Evolutionary conservation across 2,113 vertebrate species (phyloP).

Genomic region (Sapajus apella): DNA sequence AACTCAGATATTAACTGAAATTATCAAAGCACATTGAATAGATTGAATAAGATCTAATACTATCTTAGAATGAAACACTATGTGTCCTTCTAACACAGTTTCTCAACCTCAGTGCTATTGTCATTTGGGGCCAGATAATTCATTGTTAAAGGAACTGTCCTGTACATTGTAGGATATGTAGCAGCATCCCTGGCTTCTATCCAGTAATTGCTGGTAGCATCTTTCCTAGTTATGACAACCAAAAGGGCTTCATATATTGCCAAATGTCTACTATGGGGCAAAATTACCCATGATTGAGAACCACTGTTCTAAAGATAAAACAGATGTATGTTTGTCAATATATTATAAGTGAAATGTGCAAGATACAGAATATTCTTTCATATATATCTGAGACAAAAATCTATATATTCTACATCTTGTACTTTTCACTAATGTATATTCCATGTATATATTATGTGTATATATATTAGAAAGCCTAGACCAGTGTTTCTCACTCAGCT

Average conservation of each 20-base stretch:
- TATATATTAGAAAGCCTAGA: background rate
- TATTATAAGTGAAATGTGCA: slow-evolving; percentile 13
- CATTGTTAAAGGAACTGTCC: background rate
- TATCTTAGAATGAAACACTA: background rate
- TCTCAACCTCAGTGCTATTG: background rate
- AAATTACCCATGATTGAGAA: background rate
- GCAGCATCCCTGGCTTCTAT: background rate
- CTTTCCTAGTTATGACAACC: background rate
- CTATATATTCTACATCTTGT: background rate
- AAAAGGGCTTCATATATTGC: background rate
- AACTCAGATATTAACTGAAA: background rate
- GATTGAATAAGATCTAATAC: slow-evolving; percentile 9
- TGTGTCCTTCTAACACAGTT: background rate
- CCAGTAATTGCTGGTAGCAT: background rate
- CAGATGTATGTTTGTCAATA: background rate
- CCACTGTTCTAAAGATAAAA: background rate
- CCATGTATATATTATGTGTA: background rate
- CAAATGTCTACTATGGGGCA: background rate
- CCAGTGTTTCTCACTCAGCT: background rate
- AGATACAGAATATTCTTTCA: background rate
- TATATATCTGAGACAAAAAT: background rate
- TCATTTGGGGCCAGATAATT: background rate
- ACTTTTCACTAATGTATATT: background rate
- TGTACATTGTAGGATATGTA: background rate
- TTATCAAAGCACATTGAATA: slow-evolving; percentile 7